A percentile compares a stretch with the other conserved stretches of the same genome.
phyloP scores from a whole-genome alignment of 2,797 vertebrate species.

The Columba guinea region DNA sequence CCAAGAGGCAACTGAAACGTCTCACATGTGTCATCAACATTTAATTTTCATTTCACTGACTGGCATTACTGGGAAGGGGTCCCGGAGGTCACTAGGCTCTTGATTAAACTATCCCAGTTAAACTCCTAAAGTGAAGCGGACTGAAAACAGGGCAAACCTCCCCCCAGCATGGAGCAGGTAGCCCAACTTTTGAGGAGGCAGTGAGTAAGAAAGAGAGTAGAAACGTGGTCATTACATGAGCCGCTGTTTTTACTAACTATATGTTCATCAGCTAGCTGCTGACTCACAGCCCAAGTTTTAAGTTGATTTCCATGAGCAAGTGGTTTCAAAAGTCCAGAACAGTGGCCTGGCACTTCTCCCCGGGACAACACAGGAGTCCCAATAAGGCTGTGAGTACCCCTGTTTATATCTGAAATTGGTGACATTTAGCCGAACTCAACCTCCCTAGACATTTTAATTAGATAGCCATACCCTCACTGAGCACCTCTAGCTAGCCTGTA shows the following conservation, averaged over 20 bases:
- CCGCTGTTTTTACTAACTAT: neutral
- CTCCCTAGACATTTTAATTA: neutral
- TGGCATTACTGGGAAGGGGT: neutral
- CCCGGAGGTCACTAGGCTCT: neutral
- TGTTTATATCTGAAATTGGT: neutral
- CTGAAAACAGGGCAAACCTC: neutral
- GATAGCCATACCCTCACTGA: neutral
- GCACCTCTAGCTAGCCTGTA: neutral
- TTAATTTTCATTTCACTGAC: neutral
- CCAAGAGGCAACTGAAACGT: neutral
- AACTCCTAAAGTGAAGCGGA: neutral
- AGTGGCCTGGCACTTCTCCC: neutral
- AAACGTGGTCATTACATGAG: neutral
- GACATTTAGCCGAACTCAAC: neutral
- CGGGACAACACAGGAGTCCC: neutral
- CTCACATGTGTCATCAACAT: neutral
- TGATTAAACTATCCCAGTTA: neutral
- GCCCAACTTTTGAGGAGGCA: neutral
- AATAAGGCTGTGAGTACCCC: neutral
- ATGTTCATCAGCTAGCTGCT: neutral
- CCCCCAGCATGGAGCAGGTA: neutral
- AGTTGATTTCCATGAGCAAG: neutral
- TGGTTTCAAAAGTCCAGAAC: neutral
- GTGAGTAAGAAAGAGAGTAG: neutral
- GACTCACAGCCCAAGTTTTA: neutral